Evolutionary conservation across 2,888 invertebrate species (phyloP), one percentile per base, ranked within the genome.

Genomic region (Eupithecia dodoneata): DNA sequence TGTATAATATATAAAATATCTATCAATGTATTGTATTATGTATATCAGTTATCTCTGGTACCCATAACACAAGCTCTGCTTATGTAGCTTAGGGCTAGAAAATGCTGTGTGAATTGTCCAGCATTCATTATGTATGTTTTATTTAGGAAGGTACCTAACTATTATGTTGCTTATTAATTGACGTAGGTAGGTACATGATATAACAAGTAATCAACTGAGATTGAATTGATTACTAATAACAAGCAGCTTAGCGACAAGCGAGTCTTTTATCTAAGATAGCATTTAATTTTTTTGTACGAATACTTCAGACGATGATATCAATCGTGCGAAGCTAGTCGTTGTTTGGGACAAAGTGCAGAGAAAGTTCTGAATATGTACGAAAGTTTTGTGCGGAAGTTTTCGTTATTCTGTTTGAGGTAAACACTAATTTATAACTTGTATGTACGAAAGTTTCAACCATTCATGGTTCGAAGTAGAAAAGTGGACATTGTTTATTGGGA

Each of bases 301-400:
- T 49, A 18, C 30, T 42, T 6, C 42, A 66, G 66, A 66, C 66
- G 4, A 12, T 70, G 18, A 10, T 30, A 9, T 30, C 13, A 13
- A 18, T 47, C 13, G 18, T 18, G 45, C 30, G 70, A 49, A 2
- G 44, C 12, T 18, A 45, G 47, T 45, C 47, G 70, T 47, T 18
- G 12, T 9, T 45, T 45, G 18, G 47, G 12, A n/a, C 42, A 71
- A 52, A 71, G 78, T 73, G 75, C 47, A 71, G 71, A 59, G 77
- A 73, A 67, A 55, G 63, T 69, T 73, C 12, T 52, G 9, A 59
- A 75, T 44, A 18, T 69, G 69, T 47, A n/a, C 69, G 18, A 42
- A 66, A 74, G 73, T 7, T 73, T 59, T 18, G 59, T 69, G 59
- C 7, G 10, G 47, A 55, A 15, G n/a, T n/a, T 70, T 47, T 41